Conservation (phyloP, 1,140 invertebrate species). For the Parapsyche elsis region DNA sequence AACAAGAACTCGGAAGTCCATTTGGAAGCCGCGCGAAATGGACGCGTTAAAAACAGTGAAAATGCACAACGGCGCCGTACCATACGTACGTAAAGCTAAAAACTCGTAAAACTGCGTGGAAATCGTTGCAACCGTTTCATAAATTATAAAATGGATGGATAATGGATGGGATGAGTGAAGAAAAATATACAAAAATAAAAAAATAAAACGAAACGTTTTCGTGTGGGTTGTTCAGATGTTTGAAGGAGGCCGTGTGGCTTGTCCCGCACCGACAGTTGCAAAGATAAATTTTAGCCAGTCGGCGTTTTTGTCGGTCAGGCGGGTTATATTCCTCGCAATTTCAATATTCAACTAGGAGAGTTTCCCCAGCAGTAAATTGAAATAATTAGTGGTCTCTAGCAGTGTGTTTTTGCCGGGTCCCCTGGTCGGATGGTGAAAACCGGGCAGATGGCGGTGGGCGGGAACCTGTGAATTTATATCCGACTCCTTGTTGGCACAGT, state of each 20-base stretch:
- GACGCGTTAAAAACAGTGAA: too few species aligned
- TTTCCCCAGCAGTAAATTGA: conserved; percentile 36
- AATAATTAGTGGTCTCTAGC: conserved; percentile 33
- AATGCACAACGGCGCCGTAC: too few species aligned
- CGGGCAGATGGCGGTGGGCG: conserved; percentile 33
- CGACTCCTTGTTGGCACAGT: conserved; percentile 19
- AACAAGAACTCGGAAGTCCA: too few species aligned
- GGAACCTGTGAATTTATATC: conserved; percentile 23
- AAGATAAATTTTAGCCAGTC: conserved; percentile 31
- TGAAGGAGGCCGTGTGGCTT: neutral
- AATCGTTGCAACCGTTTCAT: too few species aligned
- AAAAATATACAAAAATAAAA: too few species aligned
- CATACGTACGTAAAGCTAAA: too few species aligned
- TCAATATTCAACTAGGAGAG: conserved; percentile 34
- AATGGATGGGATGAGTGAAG: too few species aligned
- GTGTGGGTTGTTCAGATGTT: conserved; percentile 4
- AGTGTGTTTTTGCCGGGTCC: conserved; percentile 33
- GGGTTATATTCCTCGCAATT: conserved; percentile 22
- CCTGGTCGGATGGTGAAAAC: neutral
- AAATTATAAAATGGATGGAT: too few species aligned
- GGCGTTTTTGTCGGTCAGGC: conserved; percentile 19
- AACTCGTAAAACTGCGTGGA: too few species aligned
- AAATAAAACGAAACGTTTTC: neutral
- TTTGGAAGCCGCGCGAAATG: too few species aligned
- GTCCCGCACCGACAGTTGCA: conserved; percentile 30